phyloP scores from a whole-genome alignment of 2,113 vertebrate species.

The Atherinomorus stipes region DNA sequence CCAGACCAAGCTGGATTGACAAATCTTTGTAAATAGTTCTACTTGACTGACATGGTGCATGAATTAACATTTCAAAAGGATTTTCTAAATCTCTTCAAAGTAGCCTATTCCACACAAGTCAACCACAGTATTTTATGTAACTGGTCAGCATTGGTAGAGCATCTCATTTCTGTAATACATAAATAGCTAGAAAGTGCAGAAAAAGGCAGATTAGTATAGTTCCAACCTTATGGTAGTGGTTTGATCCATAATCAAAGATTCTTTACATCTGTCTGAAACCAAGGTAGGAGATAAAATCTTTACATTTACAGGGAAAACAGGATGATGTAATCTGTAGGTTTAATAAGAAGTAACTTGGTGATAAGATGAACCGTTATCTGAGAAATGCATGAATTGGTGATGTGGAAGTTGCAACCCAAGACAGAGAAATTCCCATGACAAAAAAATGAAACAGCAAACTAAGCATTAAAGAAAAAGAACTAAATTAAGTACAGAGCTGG shows the following conservation, averaged over 20 bases:
- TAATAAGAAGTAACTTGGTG: neutral
- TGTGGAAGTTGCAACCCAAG: conserved; percentile 1
- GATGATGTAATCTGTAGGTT: neutral
- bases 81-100: neutral
- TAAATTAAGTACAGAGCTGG: conserved; percentile 24
- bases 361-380: conserved; percentile 23
- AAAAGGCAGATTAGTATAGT: neutral
- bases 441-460: conserved; percentile 11
- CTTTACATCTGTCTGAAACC: neutral
- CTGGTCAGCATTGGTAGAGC: neutral
- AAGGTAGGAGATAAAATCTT: neutral
- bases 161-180: neutral
- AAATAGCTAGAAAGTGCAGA: neutral
- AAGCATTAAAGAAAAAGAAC: conserved; percentile 27
- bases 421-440: conserved; percentile 8
- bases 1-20: no score
- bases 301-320: neutral
- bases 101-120: neutral
- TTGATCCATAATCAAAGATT: no score
- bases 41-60: neutral
- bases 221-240: neutral
- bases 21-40: neutral
- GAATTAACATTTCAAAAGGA: neutral
- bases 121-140: no score
- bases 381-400: neutral